phyloP scores from a whole-genome alignment of 2,113 vertebrate species.

The Dromaius novaehollandiae region DNA sequence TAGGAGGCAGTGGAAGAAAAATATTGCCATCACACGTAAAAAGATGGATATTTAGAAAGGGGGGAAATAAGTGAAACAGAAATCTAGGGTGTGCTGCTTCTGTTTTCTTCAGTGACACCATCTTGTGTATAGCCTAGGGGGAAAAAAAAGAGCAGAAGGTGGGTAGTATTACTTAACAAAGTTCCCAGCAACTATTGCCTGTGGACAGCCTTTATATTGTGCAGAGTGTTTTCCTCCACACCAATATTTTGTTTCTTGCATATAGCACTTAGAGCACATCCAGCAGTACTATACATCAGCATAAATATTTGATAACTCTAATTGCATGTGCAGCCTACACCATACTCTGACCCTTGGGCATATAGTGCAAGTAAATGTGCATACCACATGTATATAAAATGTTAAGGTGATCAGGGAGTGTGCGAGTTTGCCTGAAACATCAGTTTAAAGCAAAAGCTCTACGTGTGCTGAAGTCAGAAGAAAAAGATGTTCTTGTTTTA shows the following conservation, averaged over 20 bases:
- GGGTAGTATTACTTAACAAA: neutral
- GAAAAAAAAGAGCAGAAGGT: neutral
- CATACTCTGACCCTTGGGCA: conserved; percentile 19
- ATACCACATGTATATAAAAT: neutral
- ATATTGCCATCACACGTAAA: neutral
- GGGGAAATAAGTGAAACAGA: neutral
- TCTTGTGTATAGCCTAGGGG: neutral
- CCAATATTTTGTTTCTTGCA: neutral
- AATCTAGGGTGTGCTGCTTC: neutral
- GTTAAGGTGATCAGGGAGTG: neutral
- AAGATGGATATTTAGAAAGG: neutral
- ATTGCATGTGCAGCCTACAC: neutral
- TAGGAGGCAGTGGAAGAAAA: neutral
- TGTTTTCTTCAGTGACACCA: neutral
- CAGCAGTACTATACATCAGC: conserved; percentile 7
- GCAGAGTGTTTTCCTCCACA: neutral
- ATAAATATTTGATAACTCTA: conserved; percentile 61
- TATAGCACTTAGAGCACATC: neutral
- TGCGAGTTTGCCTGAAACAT: conserved; percentile 25
- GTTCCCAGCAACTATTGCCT: neutral
- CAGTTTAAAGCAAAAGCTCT: conserved; percentile 17
- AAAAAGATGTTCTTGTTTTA: conserved; percentile 14
- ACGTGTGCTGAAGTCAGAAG: neutral
- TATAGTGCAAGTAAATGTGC: neutral
- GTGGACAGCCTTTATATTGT: neutral